Percentiles rank a stretch among this genome's conserved stretches.
These are phyloP conservation scores for Bursaphelenchus okinawaensis DNA, from an alignment of 2,888 invertebrate genomes.

Conservation along the genomic window DNA sequence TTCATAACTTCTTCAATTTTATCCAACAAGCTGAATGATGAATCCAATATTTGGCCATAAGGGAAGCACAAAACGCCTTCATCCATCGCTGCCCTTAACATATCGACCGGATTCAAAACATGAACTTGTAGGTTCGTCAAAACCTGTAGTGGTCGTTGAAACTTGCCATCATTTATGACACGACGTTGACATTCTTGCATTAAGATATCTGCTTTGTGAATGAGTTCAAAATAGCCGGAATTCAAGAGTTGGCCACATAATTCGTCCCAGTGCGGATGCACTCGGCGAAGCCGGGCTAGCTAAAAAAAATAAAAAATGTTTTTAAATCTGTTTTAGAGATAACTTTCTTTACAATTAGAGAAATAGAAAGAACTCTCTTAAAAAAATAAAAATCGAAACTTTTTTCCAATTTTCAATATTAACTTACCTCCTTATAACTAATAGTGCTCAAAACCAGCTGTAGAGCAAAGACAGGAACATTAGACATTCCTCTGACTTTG, in stretches of 20 bases:
- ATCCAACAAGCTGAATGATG: conserved; percentile 41
- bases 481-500: conserved; percentile 33
- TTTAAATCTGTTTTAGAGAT: no score
- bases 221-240: conserved; percentile 46
- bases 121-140: conserved; percentile 52
- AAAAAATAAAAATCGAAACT: neutral
- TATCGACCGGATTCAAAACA: conserved; percentile 53
- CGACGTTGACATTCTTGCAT: conserved; percentile 31
- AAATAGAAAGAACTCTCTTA: no score
- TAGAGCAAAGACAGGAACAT: conserved; percentile 38
- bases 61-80: conserved; percentile 56
- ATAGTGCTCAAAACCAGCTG: conserved; percentile 42
- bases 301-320: no score
- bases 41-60: conserved; percentile 50
- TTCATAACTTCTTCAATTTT: conserved; percentile 34
- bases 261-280: conserved; percentile 56
- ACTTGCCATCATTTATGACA: conserved; percentile 21
- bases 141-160: conserved; percentile 41
- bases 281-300: conserved; percentile 42
- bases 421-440: conserved; percentile 33
- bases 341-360: no score
- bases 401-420: neutral
- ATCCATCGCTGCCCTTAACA: conserved; percentile 52
- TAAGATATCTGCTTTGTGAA: conserved; percentile 30
- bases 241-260: conserved; percentile 52